Base-by-base conservation (phyloP, 2,888 invertebrate species). In the Polydrusus pterygomalis region DNA sequence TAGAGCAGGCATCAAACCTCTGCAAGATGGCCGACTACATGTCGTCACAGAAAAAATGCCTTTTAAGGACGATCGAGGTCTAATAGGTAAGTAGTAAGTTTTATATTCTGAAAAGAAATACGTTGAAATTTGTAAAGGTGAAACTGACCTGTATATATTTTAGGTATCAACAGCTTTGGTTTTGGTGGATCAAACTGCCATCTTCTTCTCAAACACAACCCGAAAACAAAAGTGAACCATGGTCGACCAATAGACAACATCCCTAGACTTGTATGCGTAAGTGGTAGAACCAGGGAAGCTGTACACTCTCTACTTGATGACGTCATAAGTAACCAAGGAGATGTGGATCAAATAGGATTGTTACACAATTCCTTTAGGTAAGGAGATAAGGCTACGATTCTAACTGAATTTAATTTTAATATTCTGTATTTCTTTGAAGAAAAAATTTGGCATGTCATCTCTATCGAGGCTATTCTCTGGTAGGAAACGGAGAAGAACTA, bases 121-220 rank as follows among this genome's bases (percentile, higher is more conserved):
- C 25, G 1, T 25, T 25, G 5, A 25, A 25, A 25, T 5, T 25
- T 25, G 25, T 25, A 5, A 5, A 3, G 5, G 25, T 25, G 25
- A 25, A 25, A 25, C 1, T 25, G 25, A 25, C 25, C 25, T 25
- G 25, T 25, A 25, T 25, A 25, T 25, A 1, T 65, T 70, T 25
- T 78, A 82, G 97, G 94, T 3, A 90, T 97, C 30, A 98, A 96
- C 88, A 96, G 96, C 8, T 98, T 97, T 86, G 97, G 97, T 0
- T 98, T 97, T 85, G 97, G 97, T 38, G 97, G 97, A 0, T 93
- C 94, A 7, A 96, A 96, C 83, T 93, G 93, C 58, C 95, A 95
- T 82, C 89, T 92, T 15, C 85, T 95, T 58, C 84, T 95, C 10
- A 91, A 91, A 84, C 91, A 92, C 56, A 87, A 91, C 69, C 84